phyloP scores from a whole-genome alignment of 2,113 vertebrate genomes.

The Trogon melanurus region DNA sequence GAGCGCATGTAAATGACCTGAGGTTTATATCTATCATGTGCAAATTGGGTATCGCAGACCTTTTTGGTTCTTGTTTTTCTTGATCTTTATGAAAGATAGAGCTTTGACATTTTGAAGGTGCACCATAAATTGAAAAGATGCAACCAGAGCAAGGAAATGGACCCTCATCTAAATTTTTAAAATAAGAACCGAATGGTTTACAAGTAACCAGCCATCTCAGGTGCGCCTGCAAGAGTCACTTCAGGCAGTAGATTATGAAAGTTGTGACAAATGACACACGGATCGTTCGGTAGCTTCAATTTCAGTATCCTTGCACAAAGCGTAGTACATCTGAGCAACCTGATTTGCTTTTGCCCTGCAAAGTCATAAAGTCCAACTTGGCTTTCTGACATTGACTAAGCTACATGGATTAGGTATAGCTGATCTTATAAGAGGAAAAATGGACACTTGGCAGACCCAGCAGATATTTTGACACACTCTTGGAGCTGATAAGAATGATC shows the following conservation, averaged over 20 bases:
- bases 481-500: slow-evolving; percentile 63
- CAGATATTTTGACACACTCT: slow-evolving; percentile 64
- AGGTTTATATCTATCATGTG: slow-evolving; percentile 28
- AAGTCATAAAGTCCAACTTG: slow-evolving; percentile 60
- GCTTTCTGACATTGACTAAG: slow-evolving; percentile 52
- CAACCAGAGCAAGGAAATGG: neutral
- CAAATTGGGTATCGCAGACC: neutral
- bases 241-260: neutral
- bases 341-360: slow-evolving; percentile 42
- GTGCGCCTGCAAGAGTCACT: neutral
- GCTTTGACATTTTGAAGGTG: neutral
- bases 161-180: neutral
- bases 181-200: neutral
- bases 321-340: neutral
- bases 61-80: neutral
- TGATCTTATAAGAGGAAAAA: slow-evolving; percentile 72
- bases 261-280: neutral
- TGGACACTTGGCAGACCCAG: slow-evolving; percentile 53
- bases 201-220: neutral
- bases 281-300: slow-evolving; percentile 5
- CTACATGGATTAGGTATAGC: slow-evolving; percentile 56
- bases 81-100: slow-evolving; percentile 7
- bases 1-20: neutral
- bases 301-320: neutral
- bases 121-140: neutral